Base-by-base conservation (phyloP, 2,888 invertebrate species). In the Zaprionus lineosus region DNA sequence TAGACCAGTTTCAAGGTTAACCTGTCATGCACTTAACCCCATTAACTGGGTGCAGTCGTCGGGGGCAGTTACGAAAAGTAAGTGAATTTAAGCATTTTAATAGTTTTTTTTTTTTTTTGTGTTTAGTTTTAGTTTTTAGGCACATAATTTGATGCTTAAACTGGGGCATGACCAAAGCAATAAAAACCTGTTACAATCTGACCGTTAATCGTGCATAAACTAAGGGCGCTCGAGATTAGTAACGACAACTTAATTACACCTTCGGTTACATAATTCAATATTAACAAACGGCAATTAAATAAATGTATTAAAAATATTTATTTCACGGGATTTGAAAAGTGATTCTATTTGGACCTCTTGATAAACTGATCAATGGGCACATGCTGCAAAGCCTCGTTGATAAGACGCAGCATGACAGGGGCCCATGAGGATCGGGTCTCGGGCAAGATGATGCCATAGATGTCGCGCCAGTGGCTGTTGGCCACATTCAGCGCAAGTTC, bases 401-500 rank as follows among this genome's bases (percentile, higher is more conserved):
- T 61, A 40, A 82, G 43, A 15, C 74, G 78, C 28, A 88, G 34
- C 16, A 88, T 33, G 18, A 90, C 60, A 0, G 90, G 90, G 24
- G 86, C 85, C 88, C 89, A 90, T 21, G 84, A 86, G 12, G 71
- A 65, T 7, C 86, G 86, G 1, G 89, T 89, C 64, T 89, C 89
- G 0, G 92, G 92, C 71, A 92, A 63, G 78, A 92, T 88, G 36
- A 90, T 88, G 33, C 89, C 90, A 71, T 92, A 92, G 26, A 92
- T 86, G n/a, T 91, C 79, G 28, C 90, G 90, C 92, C 92, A 93
- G 77, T 92, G 92, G 62, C 92, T 91, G 79, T 93, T 93, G 2
- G 91, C 89, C 61, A 92, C 91, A 64, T 85, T 87, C 14, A 89
- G 11, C 0, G 87, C 87, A n/a, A 89, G 63, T 31, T 88, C 79